Evolutionary conservation across 2,888 invertebrate species (phyloP).

Genomic region (Acanthococcus lagerstroemiae): DNA sequence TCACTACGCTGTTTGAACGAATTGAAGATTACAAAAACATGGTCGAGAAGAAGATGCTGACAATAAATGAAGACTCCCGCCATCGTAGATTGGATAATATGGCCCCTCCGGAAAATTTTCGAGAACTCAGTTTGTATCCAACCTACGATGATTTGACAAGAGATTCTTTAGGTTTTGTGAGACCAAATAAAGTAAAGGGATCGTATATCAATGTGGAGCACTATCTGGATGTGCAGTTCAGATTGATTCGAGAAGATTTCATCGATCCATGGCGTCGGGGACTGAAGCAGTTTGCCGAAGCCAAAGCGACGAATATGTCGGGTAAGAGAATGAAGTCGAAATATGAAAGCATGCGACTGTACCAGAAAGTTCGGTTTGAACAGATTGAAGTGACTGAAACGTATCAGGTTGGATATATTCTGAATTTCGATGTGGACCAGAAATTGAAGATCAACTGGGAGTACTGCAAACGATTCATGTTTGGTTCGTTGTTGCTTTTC

Average conservation of each 20-base stretch:
- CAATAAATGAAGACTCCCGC: no score
- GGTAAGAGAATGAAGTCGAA: no score
- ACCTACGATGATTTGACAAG: constrained; percentile 43
- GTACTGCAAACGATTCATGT: constrained; percentile 52
- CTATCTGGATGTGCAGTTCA: constrained; percentile 70
- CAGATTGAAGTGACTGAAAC: constrained; percentile 27
- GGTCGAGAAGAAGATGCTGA: no score
- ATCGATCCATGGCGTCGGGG: constrained; percentile 60
- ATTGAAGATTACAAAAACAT: constrained; percentile 36
- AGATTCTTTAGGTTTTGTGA: constrained; percentile 43
- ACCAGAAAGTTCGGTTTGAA: constrained; percentile 41
- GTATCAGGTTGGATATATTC: constrained; percentile 34
- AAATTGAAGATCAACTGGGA: constrained; percentile 43
- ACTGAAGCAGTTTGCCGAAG: constrained; percentile 35
- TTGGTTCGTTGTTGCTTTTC: constrained; percentile 64
- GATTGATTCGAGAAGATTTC: constrained; percentile 69
- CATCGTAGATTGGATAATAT: no score
- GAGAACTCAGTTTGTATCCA: constrained; percentile 49
- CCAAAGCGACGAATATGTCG: no score
- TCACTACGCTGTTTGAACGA: no score
- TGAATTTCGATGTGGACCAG: constrained; percentile 31
- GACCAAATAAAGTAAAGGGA: constrained; percentile 52
- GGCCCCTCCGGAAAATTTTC: constrained; percentile 46
- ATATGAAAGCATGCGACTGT: constrained; percentile 63
- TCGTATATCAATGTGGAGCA: constrained; percentile 54